Conservation (phyloP, 2,888 invertebrate species). For the Quadroppia sp. region DNA sequence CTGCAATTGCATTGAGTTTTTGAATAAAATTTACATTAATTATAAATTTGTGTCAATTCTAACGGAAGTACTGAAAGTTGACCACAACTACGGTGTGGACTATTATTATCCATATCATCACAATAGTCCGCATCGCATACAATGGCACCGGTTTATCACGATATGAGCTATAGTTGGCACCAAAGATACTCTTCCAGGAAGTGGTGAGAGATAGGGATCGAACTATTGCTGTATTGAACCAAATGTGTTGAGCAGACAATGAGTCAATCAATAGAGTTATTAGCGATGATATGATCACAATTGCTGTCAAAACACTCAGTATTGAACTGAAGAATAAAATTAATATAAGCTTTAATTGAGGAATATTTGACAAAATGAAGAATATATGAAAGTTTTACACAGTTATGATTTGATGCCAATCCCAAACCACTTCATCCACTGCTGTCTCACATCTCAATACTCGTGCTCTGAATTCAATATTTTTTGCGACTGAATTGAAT, state of each 20-base stretch:
- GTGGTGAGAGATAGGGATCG: slow-evolving; percentile 9
- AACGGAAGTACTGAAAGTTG: slow-evolving; percentile 44
- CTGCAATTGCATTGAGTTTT: background rate
- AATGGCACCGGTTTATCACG: slow-evolving; percentile 14
- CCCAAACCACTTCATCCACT: slow-evolving; percentile 15
- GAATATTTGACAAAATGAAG: background rate
- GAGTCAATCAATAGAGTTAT: background rate
- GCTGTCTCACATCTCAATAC: slow-evolving; percentile 42
- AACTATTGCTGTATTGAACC: background rate
- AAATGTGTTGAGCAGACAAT: background rate
- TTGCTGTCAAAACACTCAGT: background rate
- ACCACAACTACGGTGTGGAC: slow-evolving; percentile 42
- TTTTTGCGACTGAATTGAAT: slow-evolving; percentile 26
- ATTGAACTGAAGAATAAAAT: background rate
- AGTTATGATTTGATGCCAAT: slow-evolving; percentile 29
- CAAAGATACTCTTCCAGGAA: slow-evolving; percentile 19
- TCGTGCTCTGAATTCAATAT: slow-evolving; percentile 40
- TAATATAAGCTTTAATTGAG: background rate
- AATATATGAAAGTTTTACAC: slow-evolving; percentile 26
- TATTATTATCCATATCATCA: slow-evolving; percentile 43
- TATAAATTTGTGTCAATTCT: slow-evolving; percentile 8
- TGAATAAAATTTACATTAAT: slow-evolving; percentile 4
- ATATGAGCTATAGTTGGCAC: background rate
- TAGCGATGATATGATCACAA: background rate
- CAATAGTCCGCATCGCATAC: slow-evolving; percentile 40